A percentile compares a stretch with the other conserved stretches of the same genome.
Evolutionary conservation across 2,113 vertebrate species (phyloP).

Genomic region (Choloepus hoffmanni): DNA sequence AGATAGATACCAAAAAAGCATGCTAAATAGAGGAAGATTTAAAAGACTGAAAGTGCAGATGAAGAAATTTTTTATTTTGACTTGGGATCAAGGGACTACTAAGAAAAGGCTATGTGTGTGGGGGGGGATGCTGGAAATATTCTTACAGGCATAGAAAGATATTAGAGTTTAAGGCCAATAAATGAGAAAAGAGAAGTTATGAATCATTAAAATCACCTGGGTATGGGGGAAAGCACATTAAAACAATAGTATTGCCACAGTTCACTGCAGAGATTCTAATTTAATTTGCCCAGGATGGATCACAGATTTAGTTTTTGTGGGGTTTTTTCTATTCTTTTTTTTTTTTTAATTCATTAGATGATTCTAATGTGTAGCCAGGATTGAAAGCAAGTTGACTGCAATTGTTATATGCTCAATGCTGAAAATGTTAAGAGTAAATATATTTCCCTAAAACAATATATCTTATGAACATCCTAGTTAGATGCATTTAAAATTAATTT

Average conservation of each 20-base stretch:
- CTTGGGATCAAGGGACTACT: background rate
- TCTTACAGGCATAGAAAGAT: background rate
- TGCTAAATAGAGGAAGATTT: background rate
- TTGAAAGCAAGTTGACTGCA: background rate
- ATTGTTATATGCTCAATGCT: background rate
- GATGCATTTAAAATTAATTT: background rate
- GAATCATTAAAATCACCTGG: background rate
- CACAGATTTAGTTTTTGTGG: background rate
- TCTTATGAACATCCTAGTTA: background rate
- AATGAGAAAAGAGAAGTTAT: background rate
- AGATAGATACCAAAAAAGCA: background rate
- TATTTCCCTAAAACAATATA: background rate
- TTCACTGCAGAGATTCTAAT: background rate
- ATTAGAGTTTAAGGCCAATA: background rate
- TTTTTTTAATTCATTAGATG: background rate
- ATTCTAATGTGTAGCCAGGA: background rate
- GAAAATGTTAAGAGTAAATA: constrained; percentile 12
- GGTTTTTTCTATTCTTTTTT: background rate
- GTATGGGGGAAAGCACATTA: background rate
- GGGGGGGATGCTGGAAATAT: background rate
- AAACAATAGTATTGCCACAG: background rate
- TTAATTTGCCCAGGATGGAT: background rate
- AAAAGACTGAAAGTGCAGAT: background rate
- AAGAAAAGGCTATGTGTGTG: background rate
- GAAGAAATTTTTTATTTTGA: background rate